Evolutionary conservation across 2,888 invertebrate genomes (phyloP), one percentile per base, ranked within the genome.

Genomic region (Cinara cedri): DNA sequence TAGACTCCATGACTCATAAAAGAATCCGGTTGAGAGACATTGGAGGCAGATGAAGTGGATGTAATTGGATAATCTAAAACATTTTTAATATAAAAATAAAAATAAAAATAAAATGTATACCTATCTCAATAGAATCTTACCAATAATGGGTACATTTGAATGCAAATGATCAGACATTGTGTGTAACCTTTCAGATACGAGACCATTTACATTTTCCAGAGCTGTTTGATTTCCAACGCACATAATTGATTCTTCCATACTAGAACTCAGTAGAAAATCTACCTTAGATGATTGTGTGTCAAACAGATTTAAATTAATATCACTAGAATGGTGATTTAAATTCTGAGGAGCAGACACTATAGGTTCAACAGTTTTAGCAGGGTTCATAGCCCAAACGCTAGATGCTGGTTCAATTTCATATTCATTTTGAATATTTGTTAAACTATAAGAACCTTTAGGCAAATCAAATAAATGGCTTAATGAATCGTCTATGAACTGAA

Each of bases 301-400:
- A 70, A 78, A 78, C 8, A 78, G n/a, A 70, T 78, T 78, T 70
- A 78, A 78, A 14, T 78, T 60, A 62, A 78, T 78, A 51, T 68
- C 60, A 51, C 78, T 78, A 62, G 78, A 78, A 51, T 78, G 78
- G 8, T 8, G 11, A 54, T 65, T 65, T 34, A 60, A 60, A 78
- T n/a, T 42, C 60, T 68, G 70, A 0, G 70, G 21, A 6, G 57
- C 51, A 19, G 78, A 60, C 19, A 49, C 70, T 51, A 70, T 70
- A 8, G 66, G 26, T 26, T 57, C 55, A n/a, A 76, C 34, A 42
- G 60, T 14, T 57, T 78, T 68, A 16, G 57, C n/a, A 0, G 68
- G 60, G 21, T 24, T 24, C 26, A 70, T 60, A 24, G 68, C 11
- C 78, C 78, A 78, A 34, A 68, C 49, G 49, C 51, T 21, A 70